Percentiles rank a stretch among this genome's conserved stretches.
Conservation (phyloP, 2,113 vertebrate species). For the Dermatemys mawii region DNA sequence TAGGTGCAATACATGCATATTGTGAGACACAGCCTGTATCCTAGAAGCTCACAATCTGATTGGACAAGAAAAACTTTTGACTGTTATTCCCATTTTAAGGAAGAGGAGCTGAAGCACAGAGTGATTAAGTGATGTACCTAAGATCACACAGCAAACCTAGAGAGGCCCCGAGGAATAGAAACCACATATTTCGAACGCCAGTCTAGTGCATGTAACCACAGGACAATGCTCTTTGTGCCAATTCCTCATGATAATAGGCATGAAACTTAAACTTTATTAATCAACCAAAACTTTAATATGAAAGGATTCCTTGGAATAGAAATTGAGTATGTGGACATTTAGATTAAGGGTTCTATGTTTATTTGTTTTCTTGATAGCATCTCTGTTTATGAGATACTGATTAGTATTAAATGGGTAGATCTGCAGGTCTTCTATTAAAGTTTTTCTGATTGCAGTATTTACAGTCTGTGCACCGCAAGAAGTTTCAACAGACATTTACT, state of each 20-base stretch:
- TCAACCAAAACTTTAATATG: not conserved
- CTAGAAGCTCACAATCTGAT: not conserved
- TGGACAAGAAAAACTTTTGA: not conserved
- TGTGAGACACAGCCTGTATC: not conserved
- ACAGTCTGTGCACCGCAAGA: not conserved
- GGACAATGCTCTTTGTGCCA: not conserved
- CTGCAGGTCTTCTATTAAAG: not conserved
- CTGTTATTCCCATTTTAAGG: not conserved
- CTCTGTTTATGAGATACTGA: slow-evolving; percentile 41
- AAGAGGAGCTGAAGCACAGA: not conserved
- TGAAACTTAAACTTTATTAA: not conserved
- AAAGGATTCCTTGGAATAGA: not conserved
- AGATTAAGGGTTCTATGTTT: not conserved
- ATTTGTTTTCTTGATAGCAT: not conserved
- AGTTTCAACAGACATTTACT: not conserved
- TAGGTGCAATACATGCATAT: not conserved
- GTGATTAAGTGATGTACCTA: not conserved
- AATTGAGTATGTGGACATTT: not conserved
- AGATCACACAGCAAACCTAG: not conserved
- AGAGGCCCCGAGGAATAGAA: not conserved
- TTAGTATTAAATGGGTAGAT: not conserved
- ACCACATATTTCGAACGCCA: not conserved
- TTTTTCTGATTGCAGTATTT: slow-evolving; percentile 6
- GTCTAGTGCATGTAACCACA: not conserved
- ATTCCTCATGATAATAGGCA: not conserved